Percentiles rank a stretch among this genome's conserved stretches.
phyloP scores from a whole-genome alignment of 2,797 vertebrate species.

The Harpagifer antarcticus region DNA sequence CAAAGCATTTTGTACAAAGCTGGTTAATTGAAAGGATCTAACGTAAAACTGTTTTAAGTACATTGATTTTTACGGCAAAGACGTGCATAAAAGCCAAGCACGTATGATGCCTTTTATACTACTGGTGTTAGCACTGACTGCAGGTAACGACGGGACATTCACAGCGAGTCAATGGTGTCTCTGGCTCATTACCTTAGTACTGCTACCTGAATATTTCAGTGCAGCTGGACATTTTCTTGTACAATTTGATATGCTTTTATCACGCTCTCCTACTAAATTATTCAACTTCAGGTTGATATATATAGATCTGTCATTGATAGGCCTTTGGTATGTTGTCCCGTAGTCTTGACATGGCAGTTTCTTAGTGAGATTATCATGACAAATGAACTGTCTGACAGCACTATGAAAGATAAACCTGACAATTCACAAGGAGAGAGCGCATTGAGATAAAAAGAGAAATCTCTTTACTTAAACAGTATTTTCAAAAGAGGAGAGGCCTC shows the following conservation, averaged over 20 bases:
- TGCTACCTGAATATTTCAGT: constrained; percentile 17
- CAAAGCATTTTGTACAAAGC: too few species aligned
- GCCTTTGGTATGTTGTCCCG: not conserved
- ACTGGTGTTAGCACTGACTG: not conserved
- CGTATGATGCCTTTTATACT: not conserved
- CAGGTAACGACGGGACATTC: constrained; percentile 4
- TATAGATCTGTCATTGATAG: not conserved
- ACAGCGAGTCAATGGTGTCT: constrained; percentile 1
- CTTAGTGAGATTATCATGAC: not conserved
- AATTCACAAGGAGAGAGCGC: constrained; percentile 4
- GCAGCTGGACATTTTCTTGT: not conserved
- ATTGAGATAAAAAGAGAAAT: constrained; percentile 17
- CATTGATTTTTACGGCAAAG: constrained; percentile 8
- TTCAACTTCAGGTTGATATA: not conserved
- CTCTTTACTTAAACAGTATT: constrained; percentile 19
- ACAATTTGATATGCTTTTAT: not conserved
- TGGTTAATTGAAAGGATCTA: too few species aligned
- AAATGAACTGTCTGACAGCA: constrained; percentile 1
- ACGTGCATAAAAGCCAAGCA: not conserved
- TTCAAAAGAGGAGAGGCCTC: constrained; percentile 20
- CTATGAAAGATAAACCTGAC: constrained; percentile 10
- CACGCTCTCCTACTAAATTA: constrained; percentile 7
- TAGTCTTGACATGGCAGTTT: not conserved
- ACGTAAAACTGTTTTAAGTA: not conserved
- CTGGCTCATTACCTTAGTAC: constrained; percentile 10